phyloP scores from a whole-genome alignment of 2,113 vertebrate species.

The Rhinolophus ferrumequinum region DNA sequence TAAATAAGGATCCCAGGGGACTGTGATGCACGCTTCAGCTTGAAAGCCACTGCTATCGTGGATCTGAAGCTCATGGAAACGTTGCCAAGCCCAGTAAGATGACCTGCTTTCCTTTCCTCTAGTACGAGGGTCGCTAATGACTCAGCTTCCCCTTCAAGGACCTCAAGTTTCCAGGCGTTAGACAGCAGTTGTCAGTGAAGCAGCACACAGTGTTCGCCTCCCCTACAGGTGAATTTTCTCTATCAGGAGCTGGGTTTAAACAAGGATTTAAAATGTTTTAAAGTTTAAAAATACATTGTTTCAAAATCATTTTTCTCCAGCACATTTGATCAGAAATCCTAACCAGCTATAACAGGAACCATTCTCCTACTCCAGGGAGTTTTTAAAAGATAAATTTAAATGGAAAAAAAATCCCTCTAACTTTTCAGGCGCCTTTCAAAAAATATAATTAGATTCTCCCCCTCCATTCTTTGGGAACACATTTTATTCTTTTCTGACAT shows the following conservation, averaged over 20 bases:
- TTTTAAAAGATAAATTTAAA: constrained; percentile 62
- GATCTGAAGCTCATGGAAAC: background rate
- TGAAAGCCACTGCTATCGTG: background rate
- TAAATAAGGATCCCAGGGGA: background rate
- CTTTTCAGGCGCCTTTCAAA: constrained; percentile 31
- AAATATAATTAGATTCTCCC: constrained; percentile 38
- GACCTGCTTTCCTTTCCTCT: background rate
- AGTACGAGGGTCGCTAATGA: background rate
- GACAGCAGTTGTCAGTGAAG: background rate
- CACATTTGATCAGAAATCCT: constrained; percentile 39
- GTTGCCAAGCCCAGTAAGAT: background rate
- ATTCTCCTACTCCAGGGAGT: background rate
- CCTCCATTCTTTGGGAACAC: background rate
- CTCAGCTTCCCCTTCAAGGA: background rate
- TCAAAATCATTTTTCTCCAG: background rate
- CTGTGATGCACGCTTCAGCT: background rate
- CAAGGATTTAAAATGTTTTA: background rate
- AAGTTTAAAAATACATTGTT: background rate
- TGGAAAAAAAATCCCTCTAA: constrained; percentile 40
- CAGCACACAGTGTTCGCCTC: fast-evolving
- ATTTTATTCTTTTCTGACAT: constrained; percentile 16
- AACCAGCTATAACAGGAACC: constrained; percentile 39
- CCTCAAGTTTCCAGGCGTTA: background rate
- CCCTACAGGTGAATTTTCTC: background rate
- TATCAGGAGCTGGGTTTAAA: background rate